Evolutionary conservation across 2,113 vertebrate genomes (phyloP).

Genomic region (Marmota monax): DNA sequence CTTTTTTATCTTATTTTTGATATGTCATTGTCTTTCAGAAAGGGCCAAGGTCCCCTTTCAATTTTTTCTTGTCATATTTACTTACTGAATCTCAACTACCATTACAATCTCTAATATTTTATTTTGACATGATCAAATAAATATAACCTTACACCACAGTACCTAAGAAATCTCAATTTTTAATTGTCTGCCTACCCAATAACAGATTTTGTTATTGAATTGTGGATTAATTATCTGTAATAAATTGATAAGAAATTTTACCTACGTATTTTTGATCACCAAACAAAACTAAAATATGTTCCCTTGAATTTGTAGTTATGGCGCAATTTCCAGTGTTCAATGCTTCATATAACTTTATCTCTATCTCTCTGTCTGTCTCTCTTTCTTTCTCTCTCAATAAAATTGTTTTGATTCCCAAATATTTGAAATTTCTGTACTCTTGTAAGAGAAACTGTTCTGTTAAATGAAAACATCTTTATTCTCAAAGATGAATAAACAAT

Average conservation of each 20-base stretch:
- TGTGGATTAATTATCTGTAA: conserved; percentile 13
- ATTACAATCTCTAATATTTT: neutral
- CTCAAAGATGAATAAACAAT: neutral
- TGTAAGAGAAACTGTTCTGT: neutral
- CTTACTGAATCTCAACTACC: neutral
- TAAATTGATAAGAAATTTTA: neutral
- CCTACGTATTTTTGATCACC: neutral
- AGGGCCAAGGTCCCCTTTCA: neutral
- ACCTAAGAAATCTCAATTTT: neutral
- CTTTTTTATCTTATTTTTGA: neutral
- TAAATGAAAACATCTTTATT: neutral
- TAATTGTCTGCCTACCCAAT: neutral
- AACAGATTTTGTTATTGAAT: neutral
- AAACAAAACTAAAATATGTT: conserved; percentile 37
- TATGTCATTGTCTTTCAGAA: neutral
- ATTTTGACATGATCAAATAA: neutral
- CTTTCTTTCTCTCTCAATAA: neutral
- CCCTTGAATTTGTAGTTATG: neutral
- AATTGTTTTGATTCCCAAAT: neutral
- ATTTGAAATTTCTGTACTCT: neutral
- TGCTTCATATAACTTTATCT: neutral
- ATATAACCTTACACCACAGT: neutral
- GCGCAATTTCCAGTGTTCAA: neutral
- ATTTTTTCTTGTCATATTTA: neutral
- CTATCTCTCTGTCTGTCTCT: too few relatives aligned